Evolutionary conservation across 92 coral and sea anemone genomes (phyloP).

Genomic region (Epizoanthus stellaris): DNA sequence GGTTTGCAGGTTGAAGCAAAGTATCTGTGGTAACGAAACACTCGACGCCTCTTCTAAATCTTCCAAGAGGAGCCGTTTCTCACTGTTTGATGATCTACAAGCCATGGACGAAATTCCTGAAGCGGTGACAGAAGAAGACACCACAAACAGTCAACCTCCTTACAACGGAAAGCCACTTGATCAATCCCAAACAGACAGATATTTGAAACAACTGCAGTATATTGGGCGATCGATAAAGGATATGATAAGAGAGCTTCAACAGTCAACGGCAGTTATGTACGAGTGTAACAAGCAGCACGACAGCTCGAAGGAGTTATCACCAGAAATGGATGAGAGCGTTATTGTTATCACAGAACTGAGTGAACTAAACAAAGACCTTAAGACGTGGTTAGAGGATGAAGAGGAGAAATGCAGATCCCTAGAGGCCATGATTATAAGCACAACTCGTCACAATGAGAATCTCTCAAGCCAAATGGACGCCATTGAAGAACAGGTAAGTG

Average conservation of each 20-base stretch:
- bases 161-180: neutral
- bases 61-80: neutral
- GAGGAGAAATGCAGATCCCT: constrained; percentile 34
- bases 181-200: neutral
- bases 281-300: neutral
- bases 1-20: constrained; percentile 7
- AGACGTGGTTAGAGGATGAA: constrained; percentile 38
- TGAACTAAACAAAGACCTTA: constrained; percentile 17
- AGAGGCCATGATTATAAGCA: constrained; percentile 37
- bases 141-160: neutral
- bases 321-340: neutral
- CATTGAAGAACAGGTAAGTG: constrained; percentile 24
- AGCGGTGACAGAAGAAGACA: constrained; percentile 17
- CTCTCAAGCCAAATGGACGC: constrained; percentile 16
- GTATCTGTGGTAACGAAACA: neutral
- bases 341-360: neutral
- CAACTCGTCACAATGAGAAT: constrained; percentile 37
- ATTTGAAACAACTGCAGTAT: neutral
- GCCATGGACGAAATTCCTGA: constrained; percentile 22
- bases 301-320: neutral
- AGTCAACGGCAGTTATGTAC: neutral
- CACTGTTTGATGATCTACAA: constrained; percentile 5
- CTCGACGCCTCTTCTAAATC: neutral
- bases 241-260: constrained; percentile 11
- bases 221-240: neutral